These are phyloP conservation scores for Amiota communis DNA, from an alignment of 2,888 invertebrate species.

Conservation along the genomic window DNA sequence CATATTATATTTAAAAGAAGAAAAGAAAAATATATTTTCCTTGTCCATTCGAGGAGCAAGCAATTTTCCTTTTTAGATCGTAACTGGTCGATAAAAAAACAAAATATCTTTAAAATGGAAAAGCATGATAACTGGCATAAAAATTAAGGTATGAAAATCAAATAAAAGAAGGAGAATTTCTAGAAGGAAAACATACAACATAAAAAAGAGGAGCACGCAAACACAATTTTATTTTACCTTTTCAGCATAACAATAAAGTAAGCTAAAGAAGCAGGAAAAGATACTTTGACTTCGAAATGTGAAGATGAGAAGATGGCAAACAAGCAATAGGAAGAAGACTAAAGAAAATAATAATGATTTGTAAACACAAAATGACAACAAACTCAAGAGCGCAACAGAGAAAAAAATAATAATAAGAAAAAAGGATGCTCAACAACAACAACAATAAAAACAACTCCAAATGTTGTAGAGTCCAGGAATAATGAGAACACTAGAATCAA, in stretches of 20 bases:
- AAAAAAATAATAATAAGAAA: too few relatives aligned
- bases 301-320: not conserved
- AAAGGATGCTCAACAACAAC: not conserved
- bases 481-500: not conserved
- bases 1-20: conserved; percentile 22
- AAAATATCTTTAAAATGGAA: conserved; percentile 15
- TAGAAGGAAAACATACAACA: not conserved
- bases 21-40: conserved; percentile 50
- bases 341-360: conserved; percentile 60
- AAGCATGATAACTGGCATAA: conserved; percentile 47
- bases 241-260: not conserved
- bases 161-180: not conserved
- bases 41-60: conserved; percentile 18
- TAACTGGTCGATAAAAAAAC: conserved; percentile 46
- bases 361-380: conserved; percentile 57
- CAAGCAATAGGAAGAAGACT: not conserved
- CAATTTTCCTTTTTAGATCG: conserved; percentile 14
- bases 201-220: not conserved
- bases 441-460: too few relatives aligned
- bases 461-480: not conserved
- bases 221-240: conserved; percentile 1
- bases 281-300: not conserved
- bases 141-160: conserved; percentile 53
- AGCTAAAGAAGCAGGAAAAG: not conserved
- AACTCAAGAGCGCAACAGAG: not conserved